Evolutionary conservation across 2,113 vertebrate species (phyloP), one percentile per base, ranked within the genome.

Genomic region (Phycodurus eques): DNA sequence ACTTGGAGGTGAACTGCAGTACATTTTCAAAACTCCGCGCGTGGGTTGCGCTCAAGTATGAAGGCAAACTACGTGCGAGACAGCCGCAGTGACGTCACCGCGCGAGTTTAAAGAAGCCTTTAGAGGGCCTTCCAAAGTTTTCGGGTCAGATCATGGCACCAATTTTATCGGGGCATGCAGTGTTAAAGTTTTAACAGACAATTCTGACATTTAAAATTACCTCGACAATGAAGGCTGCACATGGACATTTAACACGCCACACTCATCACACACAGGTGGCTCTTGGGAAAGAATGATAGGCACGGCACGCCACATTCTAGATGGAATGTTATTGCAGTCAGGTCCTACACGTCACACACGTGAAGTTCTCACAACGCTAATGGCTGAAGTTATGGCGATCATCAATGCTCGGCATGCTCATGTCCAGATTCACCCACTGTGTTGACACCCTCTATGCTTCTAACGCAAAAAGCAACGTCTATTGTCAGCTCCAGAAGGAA

Each of bases 271-370:
- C 8, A 62, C 43, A 12, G 20, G 43, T 1, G n/a, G 43, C 22
- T 44, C 59, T 0, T 78, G 76, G 71, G 51, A 69, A 51, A 42
- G 5, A 2, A 59, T 69, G 51, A 78, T 78, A 27, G 65, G 71
- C 0, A 56, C 35, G 1, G 4, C 39, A 27, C 10, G n/a, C 9
- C 0, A 39, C 42, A 65, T 73, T 8, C 60, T 78, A 2, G 76
- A 73, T 22, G 68, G 46, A 9, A 65, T 73, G 76, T 60, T 65
- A 22, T 6, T 76, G 35, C 69, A 77, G 22, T 22, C 15, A n/a
- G 17, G 44, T 5, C 3, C 60, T 5, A 14, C 69, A 15, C 10
- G 8, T 0, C 54, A 67, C 8, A 71, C 75, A 31, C 69, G 67
- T 5, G 19, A 76, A 56, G 56, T 71, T 7, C 17, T 67, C 22